Conservation (phyloP, 2,797 vertebrate species). For the Oreortyx pictus region DNA sequence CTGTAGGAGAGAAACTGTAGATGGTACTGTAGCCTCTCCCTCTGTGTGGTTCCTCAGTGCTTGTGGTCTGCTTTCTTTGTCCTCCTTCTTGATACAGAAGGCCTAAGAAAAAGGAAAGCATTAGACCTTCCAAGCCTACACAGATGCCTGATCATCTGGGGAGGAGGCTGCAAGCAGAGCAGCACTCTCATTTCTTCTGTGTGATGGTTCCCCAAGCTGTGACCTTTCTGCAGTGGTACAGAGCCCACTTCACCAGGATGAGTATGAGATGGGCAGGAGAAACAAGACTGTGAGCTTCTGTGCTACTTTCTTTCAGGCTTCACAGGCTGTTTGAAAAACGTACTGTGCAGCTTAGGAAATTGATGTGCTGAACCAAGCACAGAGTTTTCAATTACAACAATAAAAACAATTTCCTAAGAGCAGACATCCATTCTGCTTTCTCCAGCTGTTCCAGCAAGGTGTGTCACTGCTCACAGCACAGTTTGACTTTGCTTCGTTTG, state of each 20-base stretch:
- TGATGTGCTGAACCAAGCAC: constrained; percentile 8
- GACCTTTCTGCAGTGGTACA: neutral
- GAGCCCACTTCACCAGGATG: constrained; percentile 3
- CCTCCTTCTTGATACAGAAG: neutral
- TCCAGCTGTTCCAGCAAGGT: neutral
- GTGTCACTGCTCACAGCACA: neutral
- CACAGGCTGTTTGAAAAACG: constrained; percentile 38
- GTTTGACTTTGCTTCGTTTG: constrained; percentile 4
- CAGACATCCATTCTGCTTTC: constrained; percentile 13
- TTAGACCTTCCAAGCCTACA: neutral
- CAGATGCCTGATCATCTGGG: neutral
- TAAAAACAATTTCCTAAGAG: constrained; percentile 36
- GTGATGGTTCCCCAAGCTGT: neutral
- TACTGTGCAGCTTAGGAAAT: constrained; percentile 34
- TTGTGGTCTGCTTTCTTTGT: neutral
- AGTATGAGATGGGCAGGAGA: neutral
- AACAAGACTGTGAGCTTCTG: neutral
- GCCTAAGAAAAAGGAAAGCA: neutral
- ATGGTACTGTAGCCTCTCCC: neutral
- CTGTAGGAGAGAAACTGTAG: neutral
- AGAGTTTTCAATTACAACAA: constrained; percentile 37
- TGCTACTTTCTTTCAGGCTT: constrained; percentile 2
- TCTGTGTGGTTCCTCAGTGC: neutral
- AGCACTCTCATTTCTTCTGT: neutral
- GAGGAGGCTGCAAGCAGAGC: neutral